Base-by-base conservation (phyloP, 2,888 invertebrate genomes). In the Ormyrus pomaceus region DNA sequence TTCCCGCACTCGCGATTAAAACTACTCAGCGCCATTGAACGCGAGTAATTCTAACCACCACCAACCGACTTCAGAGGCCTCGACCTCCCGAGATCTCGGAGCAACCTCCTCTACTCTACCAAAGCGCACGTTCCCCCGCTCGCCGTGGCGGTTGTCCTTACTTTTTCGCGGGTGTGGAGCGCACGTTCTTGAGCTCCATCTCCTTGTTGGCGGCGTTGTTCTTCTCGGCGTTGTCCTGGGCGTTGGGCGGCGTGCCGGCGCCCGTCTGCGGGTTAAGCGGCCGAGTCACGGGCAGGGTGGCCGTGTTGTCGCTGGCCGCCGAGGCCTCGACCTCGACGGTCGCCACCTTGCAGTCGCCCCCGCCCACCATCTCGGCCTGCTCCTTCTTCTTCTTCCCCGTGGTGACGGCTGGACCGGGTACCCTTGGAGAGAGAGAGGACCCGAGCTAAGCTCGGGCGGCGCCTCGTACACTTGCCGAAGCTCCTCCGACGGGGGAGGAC, bases 241-340 rank as follows among this genome's bases (percentile, higher is more conserved):
- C 93, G 89, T 95, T 95, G 87, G 94, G 94, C 85, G 94, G 94
- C 68, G 82, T 82, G 83, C 92, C 92, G 50, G 83, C 82, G 62
- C 82, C 80, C 50, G 82, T 83, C 83, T 90, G 90, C 87, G 93
- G 93, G 87, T 93, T 94, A 89, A 93, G 92, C 64, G 95, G 94
- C 88, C 95, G 94, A 83, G 95, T 95, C 81, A 96, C 96, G 86
- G 96, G 96, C 91, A 96, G 93, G 62, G 96, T 96, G 91, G 96
- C 96, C 95, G 96, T 96, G 90, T 96, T 96, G 93, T 96, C 96
- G 84, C 90, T 89, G 50, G 89, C 89, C 72, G 89, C 89, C 86
- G 95, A 95, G 84, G 95, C 93, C 92, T 96, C 96, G 88, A 96
- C 93, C 91, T 96, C 96, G 87, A 97, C 97, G 81, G 96, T 96